Evolutionary conservation across 2,888 invertebrate genomes (phyloP).

Genomic region (Choristoneura rosaceana): DNA sequence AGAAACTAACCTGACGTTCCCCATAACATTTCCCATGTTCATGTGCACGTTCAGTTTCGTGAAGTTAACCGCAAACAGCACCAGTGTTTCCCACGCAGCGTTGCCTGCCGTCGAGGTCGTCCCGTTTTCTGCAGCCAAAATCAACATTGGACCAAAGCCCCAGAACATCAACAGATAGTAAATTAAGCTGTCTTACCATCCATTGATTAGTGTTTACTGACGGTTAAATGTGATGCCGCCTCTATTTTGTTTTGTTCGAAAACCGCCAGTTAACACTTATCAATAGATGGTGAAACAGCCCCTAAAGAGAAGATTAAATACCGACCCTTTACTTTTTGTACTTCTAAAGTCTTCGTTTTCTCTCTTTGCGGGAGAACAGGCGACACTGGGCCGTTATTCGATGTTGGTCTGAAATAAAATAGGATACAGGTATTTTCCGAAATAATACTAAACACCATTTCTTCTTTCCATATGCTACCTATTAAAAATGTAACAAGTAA

Average conservation of each 20-base stretch:
- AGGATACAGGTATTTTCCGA: neutral
- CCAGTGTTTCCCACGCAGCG: slow-evolving; percentile 97
- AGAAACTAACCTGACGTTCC: slow-evolving; percentile 92
- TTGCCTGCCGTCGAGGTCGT: slow-evolving; percentile 65
- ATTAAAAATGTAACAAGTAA: no score
- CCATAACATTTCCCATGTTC: slow-evolving; percentile 99
- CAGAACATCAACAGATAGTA: neutral
- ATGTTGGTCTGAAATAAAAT: slow-evolving; percentile 54
- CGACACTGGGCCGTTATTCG: slow-evolving; percentile 66
- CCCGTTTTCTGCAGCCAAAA: slow-evolving; percentile 15
- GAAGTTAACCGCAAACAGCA: slow-evolving; percentile 98
- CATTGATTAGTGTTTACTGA: no score
- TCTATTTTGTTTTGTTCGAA: no score
- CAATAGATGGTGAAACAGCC: no score
- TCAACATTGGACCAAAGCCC: neutral
- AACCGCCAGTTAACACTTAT: no score
- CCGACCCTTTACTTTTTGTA: slow-evolving; percentile 72
- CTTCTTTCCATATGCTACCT: no score
- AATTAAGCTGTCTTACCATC: no score
- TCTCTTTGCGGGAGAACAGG: slow-evolving; percentile 78
- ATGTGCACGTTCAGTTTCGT: slow-evolving; percentile 98
- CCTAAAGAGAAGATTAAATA: no score
- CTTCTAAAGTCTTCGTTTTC: slow-evolving; percentile 74
- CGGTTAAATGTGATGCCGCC: no score
- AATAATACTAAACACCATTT: no score